phyloP scores from a whole-genome alignment of 1,140 invertebrate genomes.

The Hyposmocoma kahamanoa region DNA sequence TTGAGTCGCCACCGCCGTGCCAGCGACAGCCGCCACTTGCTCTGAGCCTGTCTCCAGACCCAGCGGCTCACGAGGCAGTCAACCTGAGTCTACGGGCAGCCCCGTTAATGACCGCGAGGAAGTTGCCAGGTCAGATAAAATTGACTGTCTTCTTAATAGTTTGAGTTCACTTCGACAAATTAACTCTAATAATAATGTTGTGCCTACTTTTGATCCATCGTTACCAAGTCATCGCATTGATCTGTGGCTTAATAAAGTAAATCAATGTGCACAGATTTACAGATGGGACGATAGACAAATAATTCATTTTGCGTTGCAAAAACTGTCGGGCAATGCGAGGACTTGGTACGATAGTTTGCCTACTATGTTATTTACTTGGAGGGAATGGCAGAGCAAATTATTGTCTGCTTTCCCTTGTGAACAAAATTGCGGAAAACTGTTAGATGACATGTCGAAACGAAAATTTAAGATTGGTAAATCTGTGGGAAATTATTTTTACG shows the following conservation, averaged over 20 bases:
- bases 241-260: conserved; percentile 9
- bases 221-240: conserved; percentile 8
- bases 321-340: conserved; percentile 4
- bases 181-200: background rate
- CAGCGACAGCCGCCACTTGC: too few species aligned
- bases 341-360: conserved; percentile 8
- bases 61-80: too few species aligned
- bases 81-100: too few species aligned
- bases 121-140: background rate
- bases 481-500: conserved; percentile 9
- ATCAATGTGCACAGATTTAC: conserved; percentile 5
- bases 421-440: conserved; percentile 6
- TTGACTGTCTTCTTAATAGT: background rate
- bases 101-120: too few species aligned
- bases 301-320: conserved; percentile 9
- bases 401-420: conserved; percentile 6
- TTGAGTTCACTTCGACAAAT: background rate
- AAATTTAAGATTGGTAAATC: conserved; percentile 2
- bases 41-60: too few species aligned
- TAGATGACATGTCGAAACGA: conserved; percentile 7
- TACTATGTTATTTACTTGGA: conserved; percentile 5
- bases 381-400: conserved; percentile 2
- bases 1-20: too few species aligned
- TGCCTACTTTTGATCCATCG: conserved; percentile 7
- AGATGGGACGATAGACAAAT: conserved; percentile 4